Evolutionary conservation across 2,113 vertebrate genomes (phyloP).

Genomic region (Microcebus griseorufus): DNA sequence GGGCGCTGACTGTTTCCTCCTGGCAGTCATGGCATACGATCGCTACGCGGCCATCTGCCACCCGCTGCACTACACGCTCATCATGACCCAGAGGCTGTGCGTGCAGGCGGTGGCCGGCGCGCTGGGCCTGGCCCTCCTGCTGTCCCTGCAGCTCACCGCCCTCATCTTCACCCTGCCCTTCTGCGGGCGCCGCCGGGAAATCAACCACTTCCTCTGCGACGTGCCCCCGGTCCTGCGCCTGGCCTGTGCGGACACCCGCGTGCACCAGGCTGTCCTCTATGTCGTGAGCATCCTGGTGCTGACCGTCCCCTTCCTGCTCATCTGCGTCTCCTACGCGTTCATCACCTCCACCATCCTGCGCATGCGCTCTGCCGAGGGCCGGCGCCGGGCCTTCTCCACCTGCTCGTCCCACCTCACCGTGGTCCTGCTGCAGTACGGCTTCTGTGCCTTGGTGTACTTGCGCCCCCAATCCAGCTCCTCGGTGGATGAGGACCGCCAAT

Average conservation of each 20-base stretch:
- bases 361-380: neutral
- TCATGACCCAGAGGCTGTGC: conserved; percentile 60
- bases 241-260: neutral
- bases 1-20: conserved; percentile 60
- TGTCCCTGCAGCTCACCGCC: conserved; percentile 51
- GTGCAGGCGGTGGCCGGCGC: neutral
- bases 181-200: conserved; percentile 8
- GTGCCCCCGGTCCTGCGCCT: conserved; percentile 14
- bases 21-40: conserved; percentile 68
- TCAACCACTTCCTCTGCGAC: conserved; percentile 69
- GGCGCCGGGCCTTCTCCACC: conserved; percentile 37
- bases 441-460: conserved; percentile 41
- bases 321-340: neutral
- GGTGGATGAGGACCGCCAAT: neutral
- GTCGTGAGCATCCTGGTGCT: conserved; percentile 2
- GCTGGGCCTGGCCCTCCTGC: neutral
- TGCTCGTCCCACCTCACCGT: conserved; percentile 13
- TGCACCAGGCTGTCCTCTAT: neutral
- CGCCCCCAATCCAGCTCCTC: neutral
- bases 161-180: conserved; percentile 68
- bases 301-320: neutral
- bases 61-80: conserved; percentile 57
- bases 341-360: neutral
- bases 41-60: conserved; percentile 68
- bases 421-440: conserved; percentile 42